These are phyloP conservation scores for Condylostylus longicornis DNA, from an alignment of 1,140 invertebrate genomes.

Conservation along the genomic window DNA sequence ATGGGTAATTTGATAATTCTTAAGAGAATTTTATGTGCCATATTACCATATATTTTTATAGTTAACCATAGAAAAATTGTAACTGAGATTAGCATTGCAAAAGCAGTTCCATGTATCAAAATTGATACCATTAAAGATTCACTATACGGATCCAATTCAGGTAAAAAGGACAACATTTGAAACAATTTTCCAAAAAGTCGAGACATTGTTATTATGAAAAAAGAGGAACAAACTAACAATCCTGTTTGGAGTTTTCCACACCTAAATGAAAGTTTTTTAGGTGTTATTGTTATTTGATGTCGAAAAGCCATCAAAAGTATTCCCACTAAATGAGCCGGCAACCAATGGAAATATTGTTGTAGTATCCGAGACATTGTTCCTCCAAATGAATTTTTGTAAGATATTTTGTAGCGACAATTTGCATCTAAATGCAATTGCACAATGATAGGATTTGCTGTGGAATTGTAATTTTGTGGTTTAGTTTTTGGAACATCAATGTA, in stretches of 20 bases:
- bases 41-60: constrained; percentile 4
- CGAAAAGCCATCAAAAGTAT: constrained; percentile 22
- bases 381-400: constrained; percentile 28
- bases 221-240: constrained; percentile 13
- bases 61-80: constrained; percentile 2
- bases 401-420: constrained; percentile 41
- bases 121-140: constrained; percentile 6
- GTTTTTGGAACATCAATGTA: constrained; percentile 35
- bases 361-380: constrained; percentile 20
- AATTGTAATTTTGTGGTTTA: constrained; percentile 26
- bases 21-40: constrained; percentile 4
- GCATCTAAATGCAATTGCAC: constrained; percentile 41
- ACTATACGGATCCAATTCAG: constrained; percentile 1
- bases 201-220: constrained; percentile 22
- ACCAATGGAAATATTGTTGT: constrained; percentile 23
- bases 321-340: constrained; percentile 24
- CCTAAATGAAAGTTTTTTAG: constrained; percentile 11
- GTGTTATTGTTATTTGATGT: constrained; percentile 13
- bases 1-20: constrained; percentile 3
- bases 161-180: constrained; percentile 1
- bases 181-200: constrained; percentile 3
- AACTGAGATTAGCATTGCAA: not conserved
- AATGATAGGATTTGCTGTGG: constrained; percentile 22
- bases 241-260: constrained; percentile 7
- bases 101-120: constrained; percentile 6